These are phyloP conservation scores for Antheraea assamensis DNA, from an alignment of 2,888 invertebrate species.

Conservation along the genomic window DNA sequence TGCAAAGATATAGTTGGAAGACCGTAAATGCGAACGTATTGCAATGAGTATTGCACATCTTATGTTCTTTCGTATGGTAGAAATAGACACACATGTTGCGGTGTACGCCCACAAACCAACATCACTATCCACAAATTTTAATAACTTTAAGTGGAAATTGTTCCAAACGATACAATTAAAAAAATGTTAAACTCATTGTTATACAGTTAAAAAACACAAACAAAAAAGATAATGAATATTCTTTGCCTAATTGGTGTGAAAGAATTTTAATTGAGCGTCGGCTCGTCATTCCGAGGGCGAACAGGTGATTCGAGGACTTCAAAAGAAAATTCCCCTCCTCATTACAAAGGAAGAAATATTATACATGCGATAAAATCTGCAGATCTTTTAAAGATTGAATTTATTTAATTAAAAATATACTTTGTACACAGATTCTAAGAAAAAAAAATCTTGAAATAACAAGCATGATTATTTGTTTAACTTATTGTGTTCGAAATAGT, in stretches of 20 bases:
- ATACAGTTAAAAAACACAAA: neutral
- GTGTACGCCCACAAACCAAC: no score
- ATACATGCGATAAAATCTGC: neutral
- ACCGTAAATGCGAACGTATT: no score
- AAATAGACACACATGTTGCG: no score
- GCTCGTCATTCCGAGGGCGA: slow-evolving; percentile 24
- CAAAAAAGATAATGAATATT: slow-evolving; percentile 16
- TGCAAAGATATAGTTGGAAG: no score
- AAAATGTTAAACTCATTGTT: neutral
- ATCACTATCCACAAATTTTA: no score
- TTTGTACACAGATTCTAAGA: neutral
- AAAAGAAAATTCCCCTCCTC: slow-evolving; percentile 26
- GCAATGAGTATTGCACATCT: no score
- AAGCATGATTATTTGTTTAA: no score
- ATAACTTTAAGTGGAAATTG: neutral
- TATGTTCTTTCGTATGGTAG: no score
- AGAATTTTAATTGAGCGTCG: slow-evolving; percentile 40
- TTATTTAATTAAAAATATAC: slow-evolving; percentile 1
- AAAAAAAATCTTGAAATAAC: neutral
- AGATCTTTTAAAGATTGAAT: neutral
- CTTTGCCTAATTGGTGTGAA: slow-evolving; percentile 31
- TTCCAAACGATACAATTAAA: neutral
- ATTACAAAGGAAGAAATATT: slow-evolving; percentile 15
- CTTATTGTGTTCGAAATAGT: no score
- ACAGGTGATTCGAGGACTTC: slow-evolving; percentile 38